Base-by-base conservation (phyloP, 2,888 invertebrate genomes). In the Arctia plantaginis region DNA sequence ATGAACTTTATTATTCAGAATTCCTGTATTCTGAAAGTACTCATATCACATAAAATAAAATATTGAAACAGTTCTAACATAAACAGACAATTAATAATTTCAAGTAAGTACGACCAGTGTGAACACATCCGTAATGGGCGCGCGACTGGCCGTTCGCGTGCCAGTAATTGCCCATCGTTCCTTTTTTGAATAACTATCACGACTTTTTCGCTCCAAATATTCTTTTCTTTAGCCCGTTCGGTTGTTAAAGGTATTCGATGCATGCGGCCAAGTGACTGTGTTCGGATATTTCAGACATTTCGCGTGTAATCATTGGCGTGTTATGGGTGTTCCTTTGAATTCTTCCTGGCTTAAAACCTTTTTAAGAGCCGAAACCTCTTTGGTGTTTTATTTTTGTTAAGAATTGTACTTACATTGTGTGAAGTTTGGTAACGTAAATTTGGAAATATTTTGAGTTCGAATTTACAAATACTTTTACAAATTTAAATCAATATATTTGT, bases 171-270 rank as follows among this genome's bases (percentile, higher is more conserved):
- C 91, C 87, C 87, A 87, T 88, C 90, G 93, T 95, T 93, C 94
- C 93, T 94, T 95, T 95, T 95, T 94, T 92, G 93, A 94, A 94
- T 92, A 93, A 93, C 94, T 94, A 95, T 95, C 95, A 95, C 95
- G 95, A 95, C 93, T 95, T 93, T 94, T 95, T 95, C 94, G 94
- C 93, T 94, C 94, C 92, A 93, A 91, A 93, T 93, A 91, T 88
- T 90, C 91, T 90, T 93, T 93, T 91, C 78, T 90, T 91, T 90
- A 87, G 85, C 86, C 88, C 85, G 73, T 88, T 69, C 82, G 84
- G 86, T 85, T 89, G 91, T 91, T 87, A 90, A 85, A 91, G 88
- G 92, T 92, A 95, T 95, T 94, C 95, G 89, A 88, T 87, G 93
- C 95, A 94, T 94, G 93, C 92, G 86, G 93, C 90, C 93, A 83